Base-by-base conservation (phyloP, 1,140 invertebrate genomes). In the Drosophila parabipectinata region DNA sequence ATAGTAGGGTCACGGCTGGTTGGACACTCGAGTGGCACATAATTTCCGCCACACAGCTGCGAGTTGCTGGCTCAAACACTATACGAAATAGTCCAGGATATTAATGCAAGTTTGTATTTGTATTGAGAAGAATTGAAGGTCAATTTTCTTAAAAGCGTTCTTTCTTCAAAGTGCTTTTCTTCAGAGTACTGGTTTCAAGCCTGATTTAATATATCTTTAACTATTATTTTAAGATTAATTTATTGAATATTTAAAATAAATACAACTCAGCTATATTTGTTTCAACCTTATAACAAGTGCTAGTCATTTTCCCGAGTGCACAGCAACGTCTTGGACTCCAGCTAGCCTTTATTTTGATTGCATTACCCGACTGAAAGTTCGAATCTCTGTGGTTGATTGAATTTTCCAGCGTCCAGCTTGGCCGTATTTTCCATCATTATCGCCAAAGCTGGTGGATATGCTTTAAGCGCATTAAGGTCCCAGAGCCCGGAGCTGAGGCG, bases 1-100 rank as follows among this genome's bases (percentile, higher is more conserved):
- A 79, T 78, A 66, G 81, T 85, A 44, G 53, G 77, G 67, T 67
- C 56, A 87, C 74, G 75, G 58, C 82, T 87, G 66, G 83, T 88
- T 88, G 82, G 56, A 72, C 83, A 79, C 78, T 88, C 62, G 66
- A 82, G 78, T 82, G 78, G 37, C 71, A 82, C 74, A 87, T 87
- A 63, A 85, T 82, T 72, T 85, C 57, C 81, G 73, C 45, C 69
- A 59, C 59, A 30, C 50, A 64, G 32, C 60, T 32, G 26, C 37
- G n/a, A 56, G 21, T 53, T 67, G 53, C 44, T 51, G 28, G 52
- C 53, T 9, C 4, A 0, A 12, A 10, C 63, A 67, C 63, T 67
- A 0, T 0, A 28, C 26, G 10, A 47, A 51, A 47, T 9, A 14
- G 9, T 24, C 7, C 14, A 21, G 15, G 18, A 47, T 6, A 47